A percentile compares a stretch with the other conserved stretches of the same genome.
Conservation (phyloP, 2,888 invertebrate genomes). For the Tenodera sinensis region DNA sequence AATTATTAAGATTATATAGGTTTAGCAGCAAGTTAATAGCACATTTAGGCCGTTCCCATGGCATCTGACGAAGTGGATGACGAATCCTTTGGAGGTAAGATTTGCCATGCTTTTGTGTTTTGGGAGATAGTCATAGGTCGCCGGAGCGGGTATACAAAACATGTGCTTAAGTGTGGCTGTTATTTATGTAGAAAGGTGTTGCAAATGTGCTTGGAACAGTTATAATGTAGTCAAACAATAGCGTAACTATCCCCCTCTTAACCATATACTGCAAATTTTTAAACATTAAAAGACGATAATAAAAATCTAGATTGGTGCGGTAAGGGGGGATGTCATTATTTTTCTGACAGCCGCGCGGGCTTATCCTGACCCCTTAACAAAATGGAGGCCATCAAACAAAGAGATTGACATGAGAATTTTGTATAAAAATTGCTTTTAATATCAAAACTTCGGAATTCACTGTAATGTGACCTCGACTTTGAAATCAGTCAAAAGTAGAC, state of each 20-base stretch:
- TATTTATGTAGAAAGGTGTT: neutral
- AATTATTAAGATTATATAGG: neutral
- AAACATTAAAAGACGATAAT: slow-evolving; percentile 21
- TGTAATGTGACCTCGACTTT: neutral
- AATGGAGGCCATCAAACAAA: slow-evolving; percentile 75
- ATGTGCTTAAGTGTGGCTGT: slow-evolving; percentile 35
- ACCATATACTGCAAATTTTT: neutral
- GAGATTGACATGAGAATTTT: slow-evolving; percentile 63
- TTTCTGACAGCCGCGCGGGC: slow-evolving; percentile 57
- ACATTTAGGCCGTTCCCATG: slow-evolving; percentile 49
- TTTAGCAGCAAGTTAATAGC: neutral
- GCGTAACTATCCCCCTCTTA: neutral
- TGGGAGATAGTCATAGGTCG: slow-evolving; percentile 37
- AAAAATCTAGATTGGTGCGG: slow-evolving; percentile 36
- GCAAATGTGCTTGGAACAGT: neutral
- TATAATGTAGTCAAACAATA: neutral
- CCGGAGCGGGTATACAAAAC: slow-evolving; percentile 40
- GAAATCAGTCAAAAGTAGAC: neutral
- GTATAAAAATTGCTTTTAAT: slow-evolving; percentile 19
- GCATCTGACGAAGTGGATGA: slow-evolving; percentile 87
- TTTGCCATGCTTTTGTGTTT: slow-evolving; percentile 40
- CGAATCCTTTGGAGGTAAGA: slow-evolving; percentile 82
- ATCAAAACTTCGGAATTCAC: neutral
- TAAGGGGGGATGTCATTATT: slow-evolving; percentile 49
- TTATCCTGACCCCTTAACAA: slow-evolving; percentile 72